These are phyloP conservation scores for Sarcophaga bullata DNA, from an alignment of 1,140 invertebrate genomes.

Conservation along the genomic window DNA sequence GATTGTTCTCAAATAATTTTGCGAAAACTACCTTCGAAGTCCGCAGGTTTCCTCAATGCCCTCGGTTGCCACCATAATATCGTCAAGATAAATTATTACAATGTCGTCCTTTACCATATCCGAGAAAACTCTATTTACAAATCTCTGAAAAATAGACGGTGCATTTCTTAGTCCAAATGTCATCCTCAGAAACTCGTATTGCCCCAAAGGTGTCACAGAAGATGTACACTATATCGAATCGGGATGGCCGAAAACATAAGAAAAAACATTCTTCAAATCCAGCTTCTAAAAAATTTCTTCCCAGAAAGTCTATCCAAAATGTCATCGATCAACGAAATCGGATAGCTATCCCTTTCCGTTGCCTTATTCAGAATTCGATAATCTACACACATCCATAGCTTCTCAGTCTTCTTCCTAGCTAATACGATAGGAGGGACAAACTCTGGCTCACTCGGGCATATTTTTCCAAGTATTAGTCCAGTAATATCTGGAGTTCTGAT, in stretches of 20 bases:
- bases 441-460: slow-evolving; percentile 17
- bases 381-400: slow-evolving; percentile 37
- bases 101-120: no score
- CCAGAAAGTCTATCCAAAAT: not conserved
- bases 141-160: slow-evolving; percentile 57
- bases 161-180: slow-evolving; percentile 51
- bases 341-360: slow-evolving; percentile 15
- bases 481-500: not conserved
- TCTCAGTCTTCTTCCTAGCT: no score
- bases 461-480: slow-evolving; percentile 2
- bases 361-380: slow-evolving; percentile 18
- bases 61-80: slow-evolving; percentile 6
- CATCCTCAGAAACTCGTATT: slow-evolving; percentile 14
- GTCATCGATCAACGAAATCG: slow-evolving; percentile 28
- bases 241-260: not conserved
- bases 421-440: slow-evolving; percentile 32
- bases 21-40: not conserved
- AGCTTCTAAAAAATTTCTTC: slow-evolving; percentile 30
- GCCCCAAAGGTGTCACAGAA: slow-evolving; percentile 11
- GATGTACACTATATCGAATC: slow-evolving; percentile 16
- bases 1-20: not conserved
- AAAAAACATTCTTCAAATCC: slow-evolving; percentile 35
- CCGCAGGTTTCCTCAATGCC: not conserved
- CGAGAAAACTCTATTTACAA: not conserved
- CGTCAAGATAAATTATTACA: not conserved